These are phyloP conservation scores for Uloborus diversus DNA, from an alignment of 1,140 invertebrate genomes.

Conservation along the genomic window DNA sequence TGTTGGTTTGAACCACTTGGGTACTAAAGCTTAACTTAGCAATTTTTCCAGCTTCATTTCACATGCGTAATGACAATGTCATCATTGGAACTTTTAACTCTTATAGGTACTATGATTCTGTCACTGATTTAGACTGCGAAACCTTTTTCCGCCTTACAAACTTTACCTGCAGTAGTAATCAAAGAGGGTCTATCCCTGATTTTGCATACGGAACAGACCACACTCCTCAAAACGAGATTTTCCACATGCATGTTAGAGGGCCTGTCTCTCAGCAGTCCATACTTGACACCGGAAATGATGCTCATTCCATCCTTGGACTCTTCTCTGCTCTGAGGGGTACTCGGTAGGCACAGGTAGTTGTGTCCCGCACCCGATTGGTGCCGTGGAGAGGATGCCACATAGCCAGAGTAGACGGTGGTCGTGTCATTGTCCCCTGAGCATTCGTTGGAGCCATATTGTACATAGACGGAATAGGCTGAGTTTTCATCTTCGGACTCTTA, in stretches of 20 bases:
- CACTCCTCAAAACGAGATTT: conserved; percentile 2
- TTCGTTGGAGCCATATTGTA: neutral
- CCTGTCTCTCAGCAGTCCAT: neutral
- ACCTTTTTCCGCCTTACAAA: too few relatives aligned
- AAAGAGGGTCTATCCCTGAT: neutral
- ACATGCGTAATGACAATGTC: neutral
- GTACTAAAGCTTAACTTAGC: too few relatives aligned
- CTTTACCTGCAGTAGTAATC: neutral
- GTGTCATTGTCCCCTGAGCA: neutral
- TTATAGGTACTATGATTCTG: neutral
- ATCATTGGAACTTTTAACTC: neutral
- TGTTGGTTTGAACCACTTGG: too few relatives aligned
- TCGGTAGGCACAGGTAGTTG: conserved; percentile 25
- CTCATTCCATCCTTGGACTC: neutral
- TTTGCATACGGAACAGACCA: conserved; percentile 10
- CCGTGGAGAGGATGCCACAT: conserved; percentile 2
- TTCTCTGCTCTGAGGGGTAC: neutral
- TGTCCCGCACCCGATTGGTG: neutral
- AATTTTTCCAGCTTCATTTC: too few relatives aligned
- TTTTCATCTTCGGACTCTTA: neutral
- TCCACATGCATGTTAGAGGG: neutral
- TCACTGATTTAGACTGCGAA: too few relatives aligned
- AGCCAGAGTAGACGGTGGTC: neutral
- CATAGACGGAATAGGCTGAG: neutral
- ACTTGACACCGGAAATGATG: conserved; percentile 19